Percentiles rank a stretch among this genome's conserved stretches.
phyloP scores from a whole-genome alignment of 2,888 invertebrate genomes.

The Parnassius apollo region DNA sequence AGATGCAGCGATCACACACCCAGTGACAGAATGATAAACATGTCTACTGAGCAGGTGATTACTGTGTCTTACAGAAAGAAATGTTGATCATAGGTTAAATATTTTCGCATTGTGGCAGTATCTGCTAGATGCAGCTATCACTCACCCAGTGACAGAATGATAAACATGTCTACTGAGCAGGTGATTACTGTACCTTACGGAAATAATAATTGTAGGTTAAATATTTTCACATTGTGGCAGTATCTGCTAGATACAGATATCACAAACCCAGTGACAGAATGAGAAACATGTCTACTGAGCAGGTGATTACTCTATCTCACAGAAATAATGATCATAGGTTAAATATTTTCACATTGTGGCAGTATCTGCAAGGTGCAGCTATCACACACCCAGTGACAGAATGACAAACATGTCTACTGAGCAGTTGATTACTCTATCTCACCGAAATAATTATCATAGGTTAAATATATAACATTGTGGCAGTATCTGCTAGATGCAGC shows the following conservation, averaged over 20 bases:
- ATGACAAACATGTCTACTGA: conserved; percentile 1
- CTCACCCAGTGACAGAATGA: conserved; percentile 28
- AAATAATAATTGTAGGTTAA: neutral
- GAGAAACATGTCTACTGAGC: neutral
- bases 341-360: neutral
- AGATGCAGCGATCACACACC: conserved; percentile 6
- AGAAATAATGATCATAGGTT: no score
- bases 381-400: conserved; percentile 21
- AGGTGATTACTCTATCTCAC: neutral
- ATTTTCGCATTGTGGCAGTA: neutral
- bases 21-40: no score
- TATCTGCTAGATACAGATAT: conserved; percentile 5
- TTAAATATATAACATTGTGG: no score
- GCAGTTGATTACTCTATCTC: neutral
- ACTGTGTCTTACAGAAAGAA: no score
- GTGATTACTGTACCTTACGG: neutral
- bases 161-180: conserved; percentile 26
- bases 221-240: neutral
- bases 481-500: no score
- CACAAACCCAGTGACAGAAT: conserved; percentile 18
- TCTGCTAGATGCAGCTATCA: conserved; percentile 11
- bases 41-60: no score
- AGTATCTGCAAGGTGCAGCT: conserved; percentile 1
- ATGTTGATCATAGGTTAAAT: no score
- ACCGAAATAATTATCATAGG: no score